phyloP scores from a whole-genome alignment of 1,140 invertebrate species.

The Hyles euphorbiae region DNA sequence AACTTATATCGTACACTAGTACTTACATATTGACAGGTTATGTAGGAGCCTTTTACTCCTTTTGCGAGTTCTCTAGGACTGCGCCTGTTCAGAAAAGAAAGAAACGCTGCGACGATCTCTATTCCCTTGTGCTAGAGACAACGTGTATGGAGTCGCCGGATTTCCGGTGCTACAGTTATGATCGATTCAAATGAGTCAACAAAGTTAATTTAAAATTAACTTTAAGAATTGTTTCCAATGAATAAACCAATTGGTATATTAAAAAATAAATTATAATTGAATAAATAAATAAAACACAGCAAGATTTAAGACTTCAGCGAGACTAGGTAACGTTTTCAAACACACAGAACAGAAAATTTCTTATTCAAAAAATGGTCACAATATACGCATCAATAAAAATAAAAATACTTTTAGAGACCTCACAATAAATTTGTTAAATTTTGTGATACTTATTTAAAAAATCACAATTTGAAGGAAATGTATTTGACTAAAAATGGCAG shows the following conservation, averaged over 20 bases:
- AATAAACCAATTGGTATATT: neutral
- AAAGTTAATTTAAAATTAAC: constrained; percentile 23
- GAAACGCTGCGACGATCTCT: constrained; percentile 70
- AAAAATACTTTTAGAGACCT: constrained; percentile 47
- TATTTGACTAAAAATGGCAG: constrained; percentile 70
- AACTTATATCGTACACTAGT: constrained; percentile 40
- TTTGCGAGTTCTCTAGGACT: constrained; percentile 73
- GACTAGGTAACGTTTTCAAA: constrained; percentile 10
- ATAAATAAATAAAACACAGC: constrained; percentile 6
- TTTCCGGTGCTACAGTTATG: constrained; percentile 54
- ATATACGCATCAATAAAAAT: constrained; percentile 30
- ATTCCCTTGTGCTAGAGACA: constrained; percentile 67
- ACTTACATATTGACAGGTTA: constrained; percentile 76
- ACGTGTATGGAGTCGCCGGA: constrained; percentile 69
- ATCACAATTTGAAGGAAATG: constrained; percentile 59
- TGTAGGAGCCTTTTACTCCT: constrained; percentile 76
- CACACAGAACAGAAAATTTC: constrained; percentile 15
- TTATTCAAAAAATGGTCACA: constrained; percentile 13
- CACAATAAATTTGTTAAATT: constrained; percentile 65
- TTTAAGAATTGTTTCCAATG: neutral
- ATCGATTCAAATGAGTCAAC: constrained; percentile 47
- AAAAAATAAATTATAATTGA: constrained; percentile 11
- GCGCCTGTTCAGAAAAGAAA: constrained; percentile 75
- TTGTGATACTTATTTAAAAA: constrained; percentile 51
- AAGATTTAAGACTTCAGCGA: constrained; percentile 4